Conservation (phyloP, 2,888 invertebrate species). For the Eupithecia dodoneata region DNA sequence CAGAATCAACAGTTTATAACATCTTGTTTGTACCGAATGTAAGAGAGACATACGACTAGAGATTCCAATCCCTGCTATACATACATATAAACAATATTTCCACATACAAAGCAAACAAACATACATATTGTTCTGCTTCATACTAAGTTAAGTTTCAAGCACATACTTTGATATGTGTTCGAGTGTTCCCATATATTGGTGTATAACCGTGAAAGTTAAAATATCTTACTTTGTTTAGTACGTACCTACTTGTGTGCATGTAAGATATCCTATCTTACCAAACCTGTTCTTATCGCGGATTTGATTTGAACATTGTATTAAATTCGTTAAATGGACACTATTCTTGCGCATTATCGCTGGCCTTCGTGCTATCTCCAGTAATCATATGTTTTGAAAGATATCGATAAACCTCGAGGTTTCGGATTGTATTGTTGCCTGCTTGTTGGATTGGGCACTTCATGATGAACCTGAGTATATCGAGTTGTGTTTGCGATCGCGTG, state of each 20-base stretch:
- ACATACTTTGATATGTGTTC: too few relatives aligned
- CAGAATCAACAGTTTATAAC: too few relatives aligned
- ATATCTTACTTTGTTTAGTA: background rate
- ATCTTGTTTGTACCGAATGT: too few relatives aligned
- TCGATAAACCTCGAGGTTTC: conserved; percentile 6
- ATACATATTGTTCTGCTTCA: too few relatives aligned
- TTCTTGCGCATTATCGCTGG: conserved; percentile 14
- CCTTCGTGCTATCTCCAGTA: conserved; percentile 23
- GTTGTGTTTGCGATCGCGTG: background rate
- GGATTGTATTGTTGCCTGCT: background rate
- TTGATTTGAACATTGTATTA: conserved; percentile 36
- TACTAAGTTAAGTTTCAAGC: too few relatives aligned
- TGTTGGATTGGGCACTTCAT: background rate
- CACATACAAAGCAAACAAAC: too few relatives aligned
- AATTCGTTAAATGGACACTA: conserved; percentile 14
- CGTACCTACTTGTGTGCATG: background rate
- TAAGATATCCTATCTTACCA: background rate
- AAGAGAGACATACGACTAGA: too few relatives aligned
- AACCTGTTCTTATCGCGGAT: conserved; percentile 24
- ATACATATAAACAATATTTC: too few relatives aligned
- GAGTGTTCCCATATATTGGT: background rate
- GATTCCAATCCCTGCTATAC: too few relatives aligned
- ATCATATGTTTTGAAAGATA: conserved; percentile 16
- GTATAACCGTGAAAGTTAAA: background rate
- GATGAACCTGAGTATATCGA: background rate